phyloP scores from a whole-genome alignment of 2,797 vertebrate genomes.

The Hirundo rustica region DNA sequence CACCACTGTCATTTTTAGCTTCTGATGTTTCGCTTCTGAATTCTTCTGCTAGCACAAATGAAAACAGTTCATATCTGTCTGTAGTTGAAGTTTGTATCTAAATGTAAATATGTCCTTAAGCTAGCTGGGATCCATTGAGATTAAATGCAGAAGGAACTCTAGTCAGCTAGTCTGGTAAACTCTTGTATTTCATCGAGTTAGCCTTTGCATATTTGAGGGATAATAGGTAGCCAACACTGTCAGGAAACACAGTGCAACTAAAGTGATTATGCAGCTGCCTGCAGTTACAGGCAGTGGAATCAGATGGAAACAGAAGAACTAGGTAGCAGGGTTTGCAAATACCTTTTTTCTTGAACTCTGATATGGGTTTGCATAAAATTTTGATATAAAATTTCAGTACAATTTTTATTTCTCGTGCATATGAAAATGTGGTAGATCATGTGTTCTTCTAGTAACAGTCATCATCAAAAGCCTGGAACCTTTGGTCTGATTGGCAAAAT shows the following conservation, averaged over 20 bases:
- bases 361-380: neutral
- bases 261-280: neutral
- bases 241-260: neutral
- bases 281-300: neutral
- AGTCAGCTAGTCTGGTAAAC: constrained; percentile 18
- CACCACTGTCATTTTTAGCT: neutral
- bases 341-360: neutral
- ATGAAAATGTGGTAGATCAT: neutral
- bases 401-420: neutral
- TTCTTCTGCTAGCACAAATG: neutral
- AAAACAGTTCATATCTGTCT: neutral
- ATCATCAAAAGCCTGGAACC: neutral
- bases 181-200: neutral
- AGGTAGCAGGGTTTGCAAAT: neutral
- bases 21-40: neutral
- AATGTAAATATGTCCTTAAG: constrained; percentile 37
- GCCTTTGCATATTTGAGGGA: neutral
- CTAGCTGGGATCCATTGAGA: neutral
- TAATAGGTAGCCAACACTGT: neutral
- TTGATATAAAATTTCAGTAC: neutral
- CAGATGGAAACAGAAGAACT: neutral
- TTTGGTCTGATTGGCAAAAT: neutral
- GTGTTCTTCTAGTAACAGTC: neutral
- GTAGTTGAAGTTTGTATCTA: neutral
- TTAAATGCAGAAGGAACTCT: constrained; percentile 25